Base-by-base conservation (phyloP, 2,797 vertebrate species). In the Nasua narica region DNA sequence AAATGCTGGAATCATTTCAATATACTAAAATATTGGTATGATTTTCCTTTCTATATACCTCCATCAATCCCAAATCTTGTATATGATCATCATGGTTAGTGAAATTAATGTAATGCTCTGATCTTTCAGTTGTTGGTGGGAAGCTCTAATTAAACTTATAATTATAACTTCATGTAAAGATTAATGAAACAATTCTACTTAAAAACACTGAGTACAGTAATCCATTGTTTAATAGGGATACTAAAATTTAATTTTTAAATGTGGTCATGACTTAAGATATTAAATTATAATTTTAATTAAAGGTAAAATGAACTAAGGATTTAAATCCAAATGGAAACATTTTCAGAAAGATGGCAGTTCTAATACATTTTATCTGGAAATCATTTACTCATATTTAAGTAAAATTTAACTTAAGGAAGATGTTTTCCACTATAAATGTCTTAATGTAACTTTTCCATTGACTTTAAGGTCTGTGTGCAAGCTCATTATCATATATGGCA, bases 161-260 rank as follows among this genome's bases (percentile, higher is more conserved):
- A 72, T 40, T 54, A 19, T 81, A 74, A 81, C 27, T 69, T 74
- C 11, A 69, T 27, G 12, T 85, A 90, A 76, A 92, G n/a, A 84
- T 70, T 83, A 96, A 85, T 77, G 23, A 92, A 90, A 72, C 4
- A 94, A 69, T 84, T 95, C 19, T 9, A 95, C 16, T 90, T 15
- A 25, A 72, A 87, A 76, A 54, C 7, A 89, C 7, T 87, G 58
- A 90, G 3, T 25, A 25, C 1, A 8, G 4, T 16, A 23, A 9
- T 56, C 52, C 12, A 69, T 40, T 96, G 16, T 89, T 96, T 83
- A 91, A 56, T 37, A 62, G 35, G 4, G 19, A 77, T 87, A 77
- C 48, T 90, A 85, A 2, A 11, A 35, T 85, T 96, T 65, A 87
- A 46, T 88, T 91, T 95, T 72, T 27, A 91, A 95, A 95, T 79